Evolutionary conservation across 1,140 invertebrate species (phyloP), one percentile per base, ranked within the genome.

Genomic region (Bicyclus anynana): DNA sequence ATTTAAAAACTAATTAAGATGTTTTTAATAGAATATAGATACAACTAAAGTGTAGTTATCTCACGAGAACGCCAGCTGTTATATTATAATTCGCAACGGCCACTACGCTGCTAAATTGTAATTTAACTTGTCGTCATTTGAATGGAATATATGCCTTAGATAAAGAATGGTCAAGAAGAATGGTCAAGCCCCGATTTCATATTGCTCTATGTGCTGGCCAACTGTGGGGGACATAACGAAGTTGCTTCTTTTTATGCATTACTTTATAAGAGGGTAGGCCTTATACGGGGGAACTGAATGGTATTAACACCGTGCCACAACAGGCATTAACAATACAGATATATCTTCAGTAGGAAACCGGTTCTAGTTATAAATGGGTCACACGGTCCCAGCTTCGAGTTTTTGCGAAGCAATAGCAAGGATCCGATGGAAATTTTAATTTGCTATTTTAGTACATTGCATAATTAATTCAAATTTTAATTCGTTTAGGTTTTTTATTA

Each of bases 361-460:
- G 84, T 87, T 86, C 63, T 69, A 71, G 66, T 73, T 63, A 74
- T 84, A 85, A 86, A 87, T 87, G 84, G 84, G 84, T 87, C 84
- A 87, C 84, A 87, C 84, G 83, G 82, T 85, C 80, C 67, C 75
- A 72, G 65, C 72, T 75, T 68, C 77, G 69, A 69, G 67, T 84
- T 78, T 84, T 84, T 79, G 69, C 76, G 64, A 67, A 77, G 53
- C 56, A 59, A 80, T 72, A 62, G 72, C 71, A 65, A 71, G 64
- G 37, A 65, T 40, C 17, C 2, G 33, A 17, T 13, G 33, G 12
- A 16, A 35, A 18, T 23, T 53, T 17, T 26, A 27, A 44, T 40
- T 29, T 53, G 26, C 38, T 16, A 16, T 16, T 16, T 16, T 17
- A 17, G 27, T 27, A 33, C 29, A 33, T 3, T n/a, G 29, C 12